These are phyloP conservation scores for Thermophis baileyi DNA, from an alignment of 2,113 vertebrate genomes.

Conservation along the genomic window DNA sequence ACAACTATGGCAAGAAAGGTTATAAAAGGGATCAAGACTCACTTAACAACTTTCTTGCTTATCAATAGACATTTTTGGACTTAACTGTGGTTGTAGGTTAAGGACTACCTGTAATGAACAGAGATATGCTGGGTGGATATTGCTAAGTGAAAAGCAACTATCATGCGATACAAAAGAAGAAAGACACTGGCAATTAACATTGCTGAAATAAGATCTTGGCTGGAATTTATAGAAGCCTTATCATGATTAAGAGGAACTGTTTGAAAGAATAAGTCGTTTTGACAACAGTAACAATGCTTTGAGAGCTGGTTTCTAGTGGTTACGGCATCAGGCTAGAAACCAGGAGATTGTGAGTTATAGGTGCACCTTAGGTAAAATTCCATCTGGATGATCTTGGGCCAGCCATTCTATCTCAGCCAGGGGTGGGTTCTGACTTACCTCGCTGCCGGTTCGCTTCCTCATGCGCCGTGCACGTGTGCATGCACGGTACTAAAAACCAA, in stretches of 20 bases:
- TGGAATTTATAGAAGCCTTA: neutral
- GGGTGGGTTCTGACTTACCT: no score
- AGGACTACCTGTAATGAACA: neutral
- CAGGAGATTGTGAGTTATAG: neutral
- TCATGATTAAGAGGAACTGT: conserved; percentile 9
- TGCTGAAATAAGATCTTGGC: neutral
- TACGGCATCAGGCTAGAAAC: neutral
- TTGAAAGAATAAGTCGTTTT: conserved; percentile 2
- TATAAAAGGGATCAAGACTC: neutral
- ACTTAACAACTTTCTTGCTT: neutral
- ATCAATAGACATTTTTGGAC: neutral
- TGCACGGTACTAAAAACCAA: no score
- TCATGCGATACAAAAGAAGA: neutral
- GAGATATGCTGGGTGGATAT: neutral
- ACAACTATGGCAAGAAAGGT: neutral
- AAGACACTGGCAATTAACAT: neutral
- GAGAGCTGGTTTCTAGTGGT: neutral
- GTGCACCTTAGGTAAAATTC: neutral
- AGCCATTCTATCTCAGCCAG: neutral
- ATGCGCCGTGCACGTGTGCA: no score
- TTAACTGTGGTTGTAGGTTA: neutral
- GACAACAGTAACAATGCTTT: neutral
- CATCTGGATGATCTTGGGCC: neutral
- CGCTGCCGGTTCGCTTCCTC: no score
- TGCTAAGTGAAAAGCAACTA: neutral